Evolutionary conservation across 2,113 vertebrate genomes (phyloP), one percentile per base, ranked within the genome.

Genomic region (Heloderma charlesbogerti): DNA sequence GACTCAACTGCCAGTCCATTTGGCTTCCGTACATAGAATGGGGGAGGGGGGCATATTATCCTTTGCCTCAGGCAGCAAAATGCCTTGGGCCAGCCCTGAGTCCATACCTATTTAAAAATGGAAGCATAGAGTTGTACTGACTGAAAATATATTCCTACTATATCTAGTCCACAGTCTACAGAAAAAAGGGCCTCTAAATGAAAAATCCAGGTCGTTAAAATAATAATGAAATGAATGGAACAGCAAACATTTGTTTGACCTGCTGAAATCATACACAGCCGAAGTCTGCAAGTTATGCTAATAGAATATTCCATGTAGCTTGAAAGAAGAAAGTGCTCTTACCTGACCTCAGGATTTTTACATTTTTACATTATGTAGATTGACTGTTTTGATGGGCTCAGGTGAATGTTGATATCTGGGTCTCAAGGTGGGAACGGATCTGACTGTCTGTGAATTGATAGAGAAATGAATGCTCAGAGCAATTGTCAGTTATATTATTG

Each of bases 311-410:
- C 83, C 82, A 78, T 84, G 10, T 90, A 89, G 66, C 69, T 96
- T 95, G 94, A 92, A 90, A 91, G 86, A 45, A 89, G 82, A 93
- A 95, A 92, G 45, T 95, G 25, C 12, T 94, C 60, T 91, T 89
- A 88, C 89, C 89, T 96, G 94, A 95, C 88, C 88, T 48, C 9
- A 34, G 8, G 0, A 90, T 92, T 96, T 95, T 93, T 92, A 84
- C 40, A 86, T 95, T 96, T 96, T 93, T 2, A 75, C 37, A 91
- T 96, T 95, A 96, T 94, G 92, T 92, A 97, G 91, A 97, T 93
- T 95, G 94, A 93, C 90, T 95, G 80, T 93, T 96, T 94, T 96
- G 93, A 94, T 97, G 93, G 92, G 90, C 63, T 91, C 31, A 93
- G 91, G 92, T 97, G 95, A 96, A 91, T 96, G 93, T 95, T 95